phyloP scores from a whole-genome alignment of 2,888 invertebrate species.

The Hydriomena furcata region DNA sequence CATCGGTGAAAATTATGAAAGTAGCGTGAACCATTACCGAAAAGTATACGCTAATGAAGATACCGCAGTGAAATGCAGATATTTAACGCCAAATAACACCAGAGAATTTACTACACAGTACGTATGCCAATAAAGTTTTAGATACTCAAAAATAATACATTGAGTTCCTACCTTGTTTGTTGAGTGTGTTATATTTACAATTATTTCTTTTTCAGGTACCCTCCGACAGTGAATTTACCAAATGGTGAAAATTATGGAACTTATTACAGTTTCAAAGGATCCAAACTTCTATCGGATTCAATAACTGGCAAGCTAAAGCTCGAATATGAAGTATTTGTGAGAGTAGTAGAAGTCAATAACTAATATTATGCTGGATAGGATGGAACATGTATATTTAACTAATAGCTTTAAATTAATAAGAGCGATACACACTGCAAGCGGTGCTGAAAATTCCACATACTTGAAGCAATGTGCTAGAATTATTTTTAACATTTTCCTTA shows the following conservation, averaged over 20 bases:
- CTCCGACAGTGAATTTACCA: conserved; percentile 55
- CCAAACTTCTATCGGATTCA: conserved; percentile 57
- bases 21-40: conserved; percentile 53
- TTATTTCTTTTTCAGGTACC: conserved; percentile 55
- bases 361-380: background rate
- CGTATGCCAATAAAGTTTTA: conserved; percentile 41
- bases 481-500: background rate
- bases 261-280: conserved; percentile 70
- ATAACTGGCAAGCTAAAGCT: conserved; percentile 64
- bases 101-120: conserved; percentile 65
- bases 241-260: conserved; percentile 64
- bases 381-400: background rate
- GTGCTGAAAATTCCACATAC: too few species aligned
- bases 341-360: conserved; percentile 56
- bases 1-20: conserved; percentile 53
- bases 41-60: conserved; percentile 60
- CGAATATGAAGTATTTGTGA: conserved; percentile 73
- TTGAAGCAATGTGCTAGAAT: too few species aligned
- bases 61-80: conserved; percentile 64
- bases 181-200: too few species aligned
- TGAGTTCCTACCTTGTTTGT: too few species aligned
- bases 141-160: too few species aligned
- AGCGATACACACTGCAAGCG: background rate
- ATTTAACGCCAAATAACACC: conserved; percentile 54
- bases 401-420: conserved; percentile 10